Conservation (phyloP, 2,113 vertebrate genomes). For the Sinosuthora webbiana region DNA sequence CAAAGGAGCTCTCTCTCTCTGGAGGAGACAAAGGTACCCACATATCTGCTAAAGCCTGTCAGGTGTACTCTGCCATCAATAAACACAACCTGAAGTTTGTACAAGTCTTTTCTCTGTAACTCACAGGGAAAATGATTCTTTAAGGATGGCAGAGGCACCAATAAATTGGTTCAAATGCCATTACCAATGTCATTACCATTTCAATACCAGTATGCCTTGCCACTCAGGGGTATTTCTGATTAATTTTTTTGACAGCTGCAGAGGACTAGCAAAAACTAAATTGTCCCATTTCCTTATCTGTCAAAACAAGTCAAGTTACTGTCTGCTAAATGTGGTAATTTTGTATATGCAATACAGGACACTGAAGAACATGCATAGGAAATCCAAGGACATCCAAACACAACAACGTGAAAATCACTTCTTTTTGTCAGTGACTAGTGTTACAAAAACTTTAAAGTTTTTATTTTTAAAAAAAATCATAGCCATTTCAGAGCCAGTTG, state of each 20-base stretch:
- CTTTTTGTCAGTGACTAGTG: not conserved
- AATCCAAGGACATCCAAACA: not conserved
- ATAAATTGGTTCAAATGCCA: not conserved
- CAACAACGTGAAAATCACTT: not conserved
- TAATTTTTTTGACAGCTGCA: not conserved
- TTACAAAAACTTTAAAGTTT: not conserved
- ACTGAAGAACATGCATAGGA: not conserved
- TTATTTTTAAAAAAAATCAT: not conserved
- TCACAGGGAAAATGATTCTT: not conserved
- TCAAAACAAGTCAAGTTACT: not conserved
- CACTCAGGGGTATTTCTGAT: not conserved
- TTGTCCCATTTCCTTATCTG: not conserved
- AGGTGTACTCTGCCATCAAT: not conserved
- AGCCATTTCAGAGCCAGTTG: not conserved
- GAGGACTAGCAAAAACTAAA: not conserved
- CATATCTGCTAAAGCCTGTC: not conserved
- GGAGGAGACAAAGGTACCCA: not conserved
- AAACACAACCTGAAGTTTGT: fast-evolving
- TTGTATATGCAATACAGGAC: not conserved
- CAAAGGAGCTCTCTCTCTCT: not conserved
- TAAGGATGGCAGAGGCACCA: not conserved
- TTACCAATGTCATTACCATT: not conserved
- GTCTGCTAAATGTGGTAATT: not conserved
- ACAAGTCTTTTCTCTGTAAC: not conserved
- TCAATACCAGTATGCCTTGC: not conserved